Conservation (phyloP, 1,140 invertebrate species). For the Catajapyx aquilonaris region DNA sequence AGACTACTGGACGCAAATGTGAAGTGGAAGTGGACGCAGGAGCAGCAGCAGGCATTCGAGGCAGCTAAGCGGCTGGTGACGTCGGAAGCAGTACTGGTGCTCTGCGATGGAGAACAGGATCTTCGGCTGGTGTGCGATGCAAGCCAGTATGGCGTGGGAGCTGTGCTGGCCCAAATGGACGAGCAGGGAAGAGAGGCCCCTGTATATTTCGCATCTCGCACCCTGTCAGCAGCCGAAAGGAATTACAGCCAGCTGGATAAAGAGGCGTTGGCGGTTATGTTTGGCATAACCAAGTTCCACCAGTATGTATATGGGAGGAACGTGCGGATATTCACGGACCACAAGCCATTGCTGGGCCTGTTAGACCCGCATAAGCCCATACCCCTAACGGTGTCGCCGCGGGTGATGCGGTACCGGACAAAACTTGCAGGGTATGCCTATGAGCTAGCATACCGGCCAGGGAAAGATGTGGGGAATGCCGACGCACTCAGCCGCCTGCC, state of each 20-base stretch:
- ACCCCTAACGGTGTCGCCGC: conserved; percentile 11
- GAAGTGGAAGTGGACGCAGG: too few species aligned
- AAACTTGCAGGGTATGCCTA: conserved; percentile 16
- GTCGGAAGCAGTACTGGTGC: conserved; percentile 4
- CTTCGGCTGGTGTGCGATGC: conserved; percentile 5
- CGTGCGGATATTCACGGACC: conserved; percentile 17
- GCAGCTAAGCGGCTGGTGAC: neutral
- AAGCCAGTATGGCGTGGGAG: conserved; percentile 1
- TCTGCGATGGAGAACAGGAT: conserved; percentile 1
- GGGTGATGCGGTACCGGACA: conserved; percentile 17
- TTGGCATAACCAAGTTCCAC: conserved; percentile 12
- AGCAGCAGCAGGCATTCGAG: too few species aligned
- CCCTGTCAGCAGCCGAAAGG: conserved; percentile 5
- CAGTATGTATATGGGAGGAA: conserved; percentile 14
- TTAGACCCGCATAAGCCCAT: conserved; percentile 14
- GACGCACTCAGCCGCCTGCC: conserved; percentile 10
- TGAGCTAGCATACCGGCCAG: conserved; percentile 13
- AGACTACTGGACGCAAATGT: conserved; percentile 10
- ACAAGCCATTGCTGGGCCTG: conserved; percentile 16
- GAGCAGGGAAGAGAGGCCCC: conserved; percentile 10
- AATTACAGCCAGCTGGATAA: conserved; percentile 16
- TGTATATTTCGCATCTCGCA: conserved; percentile 9
- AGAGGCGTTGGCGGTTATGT: conserved; percentile 17
- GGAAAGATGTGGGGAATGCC: conserved; percentile 10
- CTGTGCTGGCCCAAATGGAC: conserved; percentile 4